These are phyloP conservation scores for Xenotilapia leptura DNA, from an alignment of 2,113 vertebrate genomes.

Conservation along the genomic window DNA sequence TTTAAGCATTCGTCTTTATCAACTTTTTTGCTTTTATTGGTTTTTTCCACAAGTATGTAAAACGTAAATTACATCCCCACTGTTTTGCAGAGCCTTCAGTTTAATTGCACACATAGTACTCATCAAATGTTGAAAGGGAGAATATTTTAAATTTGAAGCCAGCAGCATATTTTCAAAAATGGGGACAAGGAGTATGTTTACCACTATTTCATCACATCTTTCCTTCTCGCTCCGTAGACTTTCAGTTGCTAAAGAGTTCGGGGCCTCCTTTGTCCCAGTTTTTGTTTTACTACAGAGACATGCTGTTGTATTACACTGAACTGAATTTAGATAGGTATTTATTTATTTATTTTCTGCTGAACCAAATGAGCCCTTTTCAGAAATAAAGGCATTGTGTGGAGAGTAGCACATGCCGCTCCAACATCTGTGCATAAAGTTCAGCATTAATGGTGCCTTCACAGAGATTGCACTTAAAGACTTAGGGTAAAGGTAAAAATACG, in stretches of 20 bases:
- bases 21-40: neutral
- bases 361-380: neutral
- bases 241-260: neutral
- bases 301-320: neutral
- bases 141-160: neutral
- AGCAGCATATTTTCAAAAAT: neutral
- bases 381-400: neutral
- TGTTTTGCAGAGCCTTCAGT: neutral
- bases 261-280: neutral
- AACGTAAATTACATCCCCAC: neutral
- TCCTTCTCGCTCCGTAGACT: neutral
- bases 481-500: accelerated
- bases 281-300: neutral
- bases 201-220: neutral
- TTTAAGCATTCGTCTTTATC: neutral
- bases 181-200: neutral
- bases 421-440: accelerated
- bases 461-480: neutral
- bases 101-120: neutral
- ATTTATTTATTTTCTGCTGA: neutral
- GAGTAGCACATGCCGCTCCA: neutral
- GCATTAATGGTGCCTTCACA: neutral
- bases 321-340: neutral
- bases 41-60: neutral
- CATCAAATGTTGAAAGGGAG: neutral